Conservation (phyloP, 2,113 vertebrate species). For the Miniopterus natalensis region DNA sequence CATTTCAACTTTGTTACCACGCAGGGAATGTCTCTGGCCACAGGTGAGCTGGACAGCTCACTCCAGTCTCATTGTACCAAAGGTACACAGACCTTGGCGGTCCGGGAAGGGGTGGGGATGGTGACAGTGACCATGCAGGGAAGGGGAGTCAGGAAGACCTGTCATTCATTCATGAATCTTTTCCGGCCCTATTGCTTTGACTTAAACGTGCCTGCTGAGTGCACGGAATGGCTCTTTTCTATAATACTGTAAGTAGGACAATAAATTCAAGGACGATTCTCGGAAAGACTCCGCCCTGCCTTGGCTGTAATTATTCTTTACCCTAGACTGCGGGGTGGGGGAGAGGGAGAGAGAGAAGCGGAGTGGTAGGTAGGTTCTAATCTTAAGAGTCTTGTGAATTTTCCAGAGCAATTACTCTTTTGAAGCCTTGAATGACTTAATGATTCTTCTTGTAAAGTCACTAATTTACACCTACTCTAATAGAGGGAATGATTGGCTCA, state of each 20-base stretch:
- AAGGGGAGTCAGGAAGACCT: neutral
- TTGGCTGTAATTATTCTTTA: neutral
- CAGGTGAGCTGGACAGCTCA: neutral
- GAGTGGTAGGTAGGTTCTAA: neutral
- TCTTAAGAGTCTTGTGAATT: slow-evolving; percentile 21
- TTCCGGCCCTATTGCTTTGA: neutral
- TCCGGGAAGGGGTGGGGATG: too few species aligned
- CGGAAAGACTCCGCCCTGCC: neutral
- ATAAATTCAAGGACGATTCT: neutral
- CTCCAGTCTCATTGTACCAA: neutral
- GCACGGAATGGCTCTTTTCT: neutral
- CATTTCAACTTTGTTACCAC: neutral
- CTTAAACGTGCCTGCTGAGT: neutral
- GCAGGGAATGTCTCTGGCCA: neutral
- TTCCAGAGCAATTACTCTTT: slow-evolving; percentile 34
- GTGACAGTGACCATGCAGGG: neutral
- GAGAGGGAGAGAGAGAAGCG: neutral
- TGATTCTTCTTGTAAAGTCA: slow-evolving; percentile 56
- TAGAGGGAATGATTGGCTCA: neutral
- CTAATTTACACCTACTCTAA: slow-evolving; percentile 40
- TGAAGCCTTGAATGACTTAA: neutral
- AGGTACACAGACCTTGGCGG: neutral
- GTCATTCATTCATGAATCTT: neutral
- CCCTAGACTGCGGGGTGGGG: neutral
- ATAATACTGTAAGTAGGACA: neutral